Conservation (phyloP, 2,113 vertebrate genomes). For the Plestiodon gilberti region DNA sequence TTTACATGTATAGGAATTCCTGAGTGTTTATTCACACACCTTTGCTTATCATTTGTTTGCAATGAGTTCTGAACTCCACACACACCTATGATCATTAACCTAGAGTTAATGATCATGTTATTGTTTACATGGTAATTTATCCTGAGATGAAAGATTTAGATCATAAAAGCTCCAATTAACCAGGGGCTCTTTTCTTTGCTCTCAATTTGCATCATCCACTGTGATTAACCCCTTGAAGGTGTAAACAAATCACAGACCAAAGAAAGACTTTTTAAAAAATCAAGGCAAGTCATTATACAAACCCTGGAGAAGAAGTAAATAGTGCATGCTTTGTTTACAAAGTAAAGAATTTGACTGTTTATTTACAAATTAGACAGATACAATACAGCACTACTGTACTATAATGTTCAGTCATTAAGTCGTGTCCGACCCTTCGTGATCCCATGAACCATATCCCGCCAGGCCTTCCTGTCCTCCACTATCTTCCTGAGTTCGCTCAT, state of each 20-base stretch:
- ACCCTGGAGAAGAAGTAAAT: background rate
- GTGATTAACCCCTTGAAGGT: constrained; percentile 13
- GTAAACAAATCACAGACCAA: background rate
- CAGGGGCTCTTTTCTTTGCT: constrained; percentile 5
- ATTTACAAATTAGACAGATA: constrained; percentile 1
- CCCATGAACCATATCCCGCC: no score
- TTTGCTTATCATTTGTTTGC: background rate
- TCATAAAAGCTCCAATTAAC: constrained; percentile 23
- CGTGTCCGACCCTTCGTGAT: no score
- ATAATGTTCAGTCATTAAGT: no score
- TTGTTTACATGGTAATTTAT: constrained; percentile 32
- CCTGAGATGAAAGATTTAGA: constrained; percentile 27
- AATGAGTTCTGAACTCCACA: constrained; percentile 1
- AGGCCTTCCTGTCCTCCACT: no score
- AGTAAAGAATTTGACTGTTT: background rate
- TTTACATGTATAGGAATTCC: background rate
- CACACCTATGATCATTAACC: constrained; percentile 5
- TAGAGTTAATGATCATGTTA: constrained; percentile 25
- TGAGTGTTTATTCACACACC: background rate
- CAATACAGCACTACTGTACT: background rate
- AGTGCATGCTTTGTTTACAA: background rate
- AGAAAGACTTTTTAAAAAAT: background rate
- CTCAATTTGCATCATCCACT: constrained; percentile 1
- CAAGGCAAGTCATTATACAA: background rate
- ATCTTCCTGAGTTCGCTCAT: no score